Evolutionary conservation across 2,113 vertebrate genomes (phyloP).

Genomic region (Casuarius casuarius): DNA sequence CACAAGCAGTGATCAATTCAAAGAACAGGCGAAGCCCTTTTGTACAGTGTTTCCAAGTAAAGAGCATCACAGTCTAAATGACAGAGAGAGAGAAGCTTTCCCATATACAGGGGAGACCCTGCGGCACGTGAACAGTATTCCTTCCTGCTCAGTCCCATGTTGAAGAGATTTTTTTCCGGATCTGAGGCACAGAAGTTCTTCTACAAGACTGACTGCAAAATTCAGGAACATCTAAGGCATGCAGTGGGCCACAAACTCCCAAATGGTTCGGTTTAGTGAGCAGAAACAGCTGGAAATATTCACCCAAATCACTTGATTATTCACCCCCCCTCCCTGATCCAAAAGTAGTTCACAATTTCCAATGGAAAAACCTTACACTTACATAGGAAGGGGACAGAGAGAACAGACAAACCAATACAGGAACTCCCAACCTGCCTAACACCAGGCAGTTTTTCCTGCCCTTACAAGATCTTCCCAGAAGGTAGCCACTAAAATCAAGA

Average conservation of each 20-base stretch:
- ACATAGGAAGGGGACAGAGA: neutral
- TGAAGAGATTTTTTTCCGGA: neutral
- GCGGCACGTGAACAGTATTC: neutral
- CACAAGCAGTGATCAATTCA: neutral
- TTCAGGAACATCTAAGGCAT: neutral
- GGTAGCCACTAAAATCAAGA: neutral
- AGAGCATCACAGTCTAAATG: neutral
- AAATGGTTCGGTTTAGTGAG: neutral
- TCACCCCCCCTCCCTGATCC: neutral
- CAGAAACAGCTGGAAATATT: conserved; percentile 9
- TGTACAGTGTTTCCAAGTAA: neutral
- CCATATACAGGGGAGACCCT: accelerated
- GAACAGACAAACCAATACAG: neutral
- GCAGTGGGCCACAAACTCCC: neutral
- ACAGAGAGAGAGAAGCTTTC: neutral
- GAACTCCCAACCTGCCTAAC: neutral
- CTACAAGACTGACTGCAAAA: neutral
- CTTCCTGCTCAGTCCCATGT: neutral
- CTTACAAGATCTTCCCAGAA: neutral
- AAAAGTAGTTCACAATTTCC: neutral
- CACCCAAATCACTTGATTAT: neutral
- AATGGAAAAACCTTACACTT: neutral
- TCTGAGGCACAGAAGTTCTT: neutral
- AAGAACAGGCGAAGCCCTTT: neutral
- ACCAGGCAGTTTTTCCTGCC: neutral